Conservation (phyloP, 2,797 vertebrate genomes). For the Silurus lanzhouensis region DNA sequence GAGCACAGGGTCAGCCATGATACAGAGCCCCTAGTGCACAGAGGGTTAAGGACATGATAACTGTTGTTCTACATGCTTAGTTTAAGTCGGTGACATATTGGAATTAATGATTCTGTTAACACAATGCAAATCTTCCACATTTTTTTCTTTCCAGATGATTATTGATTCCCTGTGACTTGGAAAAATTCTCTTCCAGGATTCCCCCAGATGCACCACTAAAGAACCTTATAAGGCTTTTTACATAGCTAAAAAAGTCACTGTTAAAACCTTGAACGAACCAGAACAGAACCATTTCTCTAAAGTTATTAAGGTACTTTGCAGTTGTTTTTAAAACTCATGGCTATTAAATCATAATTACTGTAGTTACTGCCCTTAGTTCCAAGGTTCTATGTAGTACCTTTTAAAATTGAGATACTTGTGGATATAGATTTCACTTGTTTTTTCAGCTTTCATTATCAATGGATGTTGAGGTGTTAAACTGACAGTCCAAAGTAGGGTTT, state of each 20-base stretch:
- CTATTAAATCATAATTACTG: not conserved
- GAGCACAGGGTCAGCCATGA: too few species aligned
- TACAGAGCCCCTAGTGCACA: too few species aligned
- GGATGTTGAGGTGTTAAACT: constrained; percentile 9
- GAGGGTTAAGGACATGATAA: not conserved
- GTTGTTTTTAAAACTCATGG: not conserved
- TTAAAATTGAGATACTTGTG: not conserved
- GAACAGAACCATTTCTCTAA: not conserved
- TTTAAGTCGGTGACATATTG: not conserved
- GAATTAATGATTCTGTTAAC: not conserved
- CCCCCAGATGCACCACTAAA: not conserved
- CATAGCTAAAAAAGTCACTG: not conserved
- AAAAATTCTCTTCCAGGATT: not conserved
- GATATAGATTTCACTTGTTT: not conserved
- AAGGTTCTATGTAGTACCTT: not conserved
- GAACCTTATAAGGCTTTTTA: not conserved
- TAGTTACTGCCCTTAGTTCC: not conserved
- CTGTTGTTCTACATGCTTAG: not conserved
- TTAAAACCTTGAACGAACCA: not conserved
- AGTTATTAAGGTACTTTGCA: too few species aligned
- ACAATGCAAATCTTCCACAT: not conserved
- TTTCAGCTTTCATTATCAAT: not conserved
- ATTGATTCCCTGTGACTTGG: not conserved
- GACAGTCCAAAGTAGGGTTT: not conserved
- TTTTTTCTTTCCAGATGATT: not conserved